Conservation (phyloP, 2,797 vertebrate genomes). For the Scyliorhinus canicula region DNA sequence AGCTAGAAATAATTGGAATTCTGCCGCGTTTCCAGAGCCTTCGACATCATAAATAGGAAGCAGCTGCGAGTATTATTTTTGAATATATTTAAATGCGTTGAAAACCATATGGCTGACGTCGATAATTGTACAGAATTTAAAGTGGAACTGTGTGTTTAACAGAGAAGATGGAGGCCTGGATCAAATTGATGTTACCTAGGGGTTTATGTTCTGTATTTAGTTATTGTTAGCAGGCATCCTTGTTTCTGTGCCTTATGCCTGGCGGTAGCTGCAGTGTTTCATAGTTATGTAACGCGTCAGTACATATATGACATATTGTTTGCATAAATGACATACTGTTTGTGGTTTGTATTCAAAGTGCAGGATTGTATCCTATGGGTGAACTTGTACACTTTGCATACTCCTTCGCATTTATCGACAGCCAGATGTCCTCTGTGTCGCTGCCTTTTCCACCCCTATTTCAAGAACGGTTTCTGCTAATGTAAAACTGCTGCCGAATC, state of each 20-base stretch:
- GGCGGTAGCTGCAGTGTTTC: slow-evolving; percentile 2
- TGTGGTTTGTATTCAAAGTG: slow-evolving; percentile 36
- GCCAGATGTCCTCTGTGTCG: slow-evolving; percentile 13
- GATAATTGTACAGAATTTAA: slow-evolving; percentile 24
- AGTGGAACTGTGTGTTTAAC: slow-evolving; percentile 23
- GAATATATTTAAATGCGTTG: slow-evolving; percentile 31
- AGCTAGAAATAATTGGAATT: slow-evolving; percentile 16
- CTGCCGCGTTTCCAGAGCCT: not conserved
- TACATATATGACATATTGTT: slow-evolving; percentile 36
- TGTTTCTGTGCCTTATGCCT: slow-evolving; percentile 14
- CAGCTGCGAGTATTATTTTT: slow-evolving; percentile 26
- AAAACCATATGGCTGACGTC: slow-evolving; percentile 15
- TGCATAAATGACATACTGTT: slow-evolving; percentile 36
- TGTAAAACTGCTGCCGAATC: slow-evolving; percentile 28
- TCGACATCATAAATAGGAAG: slow-evolving; percentile 2
- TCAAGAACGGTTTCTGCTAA: slow-evolving; percentile 18
- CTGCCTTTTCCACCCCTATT: not conserved
- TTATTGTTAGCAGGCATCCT: slow-evolving; percentile 33
- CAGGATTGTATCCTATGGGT: slow-evolving; percentile 16
- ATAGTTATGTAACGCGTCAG: slow-evolving; percentile 19
- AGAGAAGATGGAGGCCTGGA: slow-evolving; percentile 23
- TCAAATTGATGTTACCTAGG: slow-evolving; percentile 5
- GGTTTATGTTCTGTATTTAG: slow-evolving; percentile 33
- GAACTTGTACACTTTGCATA: slow-evolving; percentile 31
- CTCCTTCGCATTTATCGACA: slow-evolving; percentile 8